Evolutionary conservation across 92 coral and sea anemone species (phyloP), one percentile per base, ranked within the genome.

Genomic region (Ricordea florida): DNA sequence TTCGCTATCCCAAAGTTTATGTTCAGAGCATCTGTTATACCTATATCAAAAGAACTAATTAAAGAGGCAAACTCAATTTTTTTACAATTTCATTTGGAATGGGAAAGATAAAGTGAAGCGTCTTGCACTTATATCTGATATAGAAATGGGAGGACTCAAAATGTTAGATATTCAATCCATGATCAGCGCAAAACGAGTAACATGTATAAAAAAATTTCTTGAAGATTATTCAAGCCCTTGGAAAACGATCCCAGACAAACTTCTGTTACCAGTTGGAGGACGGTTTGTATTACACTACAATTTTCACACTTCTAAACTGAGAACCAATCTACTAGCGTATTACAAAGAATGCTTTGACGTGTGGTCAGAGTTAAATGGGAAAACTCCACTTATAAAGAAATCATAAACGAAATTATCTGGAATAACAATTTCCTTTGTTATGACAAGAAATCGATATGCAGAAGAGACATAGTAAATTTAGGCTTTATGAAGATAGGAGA

Each of bases 281-380:
- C 66, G 66, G 18, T 58, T 58, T 37, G 66, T 33, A 18, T 58
- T 34, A 8, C 66, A 58, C 29, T 58, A 46, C 17, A 58, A 33
- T 58, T n/a, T n/a, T n/a, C n/a, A n/a, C n/a, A n/a, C n/a, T n/a
- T n/a, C n/a, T n/a, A n/a, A n/a, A n/a, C n/a, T 53, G 61, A 53
- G 31, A 28, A 53, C 31, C 61, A 53, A 28, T 53, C 30, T 53
- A 23, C 35, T 18, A 23, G 38, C 35, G 5, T 53, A 21, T 53
- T 53, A 24, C 17, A 53, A 53, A 22, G 35, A 53, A 27, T 53
- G 61, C 35, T 53, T 53, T 22, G 61, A 53, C 5, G 20, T 38
- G 61, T 53, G 61, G 37, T 53, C 61, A 22, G 61, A 53, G 61
- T 16, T 53, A 11, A 53, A 53, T 53, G 61, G 61, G 38, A 53